Evolutionary conservation across 2,113 vertebrate genomes (phyloP).

Genomic region (Jacana jacana): DNA sequence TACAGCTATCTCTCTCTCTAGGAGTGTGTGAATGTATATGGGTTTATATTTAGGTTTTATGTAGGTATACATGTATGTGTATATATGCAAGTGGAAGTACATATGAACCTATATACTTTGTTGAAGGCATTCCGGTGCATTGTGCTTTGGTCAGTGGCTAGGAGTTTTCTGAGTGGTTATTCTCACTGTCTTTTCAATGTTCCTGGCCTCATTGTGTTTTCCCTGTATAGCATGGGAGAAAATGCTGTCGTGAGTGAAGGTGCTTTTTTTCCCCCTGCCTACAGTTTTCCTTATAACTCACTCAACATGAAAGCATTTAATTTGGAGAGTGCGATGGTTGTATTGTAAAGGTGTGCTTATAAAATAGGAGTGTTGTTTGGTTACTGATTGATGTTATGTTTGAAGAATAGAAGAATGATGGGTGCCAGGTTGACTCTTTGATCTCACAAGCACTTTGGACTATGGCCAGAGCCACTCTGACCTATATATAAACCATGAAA

Average conservation of each 20-base stretch:
- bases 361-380: neutral
- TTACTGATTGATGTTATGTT: neutral
- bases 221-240: neutral
- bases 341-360: neutral
- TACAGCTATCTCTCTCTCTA: neutral
- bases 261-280: neutral
- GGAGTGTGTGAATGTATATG: too few relatives aligned
- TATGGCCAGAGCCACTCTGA: neutral
- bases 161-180: neutral
- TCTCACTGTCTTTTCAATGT: neutral
- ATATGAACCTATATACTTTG: neutral
- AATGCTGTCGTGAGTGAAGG: neutral
- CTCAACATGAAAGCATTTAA: neutral
- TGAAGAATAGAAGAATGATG: neutral
- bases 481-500: neutral
- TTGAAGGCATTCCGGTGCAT: neutral
- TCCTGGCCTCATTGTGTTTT: neutral
- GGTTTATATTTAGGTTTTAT: neutral
- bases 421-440: neutral
- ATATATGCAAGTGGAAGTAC: neutral
- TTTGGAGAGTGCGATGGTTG: neutral
- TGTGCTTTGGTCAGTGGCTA: neutral
- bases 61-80: neutral
- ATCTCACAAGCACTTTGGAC: neutral
- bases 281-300: neutral